A percentile compares a stretch with the other conserved stretches of the same genome.
These are phyloP conservation scores for Jordanella pulchra DNA, from an alignment of 2,797 vertebrate genomes.

Conservation along the genomic window DNA sequence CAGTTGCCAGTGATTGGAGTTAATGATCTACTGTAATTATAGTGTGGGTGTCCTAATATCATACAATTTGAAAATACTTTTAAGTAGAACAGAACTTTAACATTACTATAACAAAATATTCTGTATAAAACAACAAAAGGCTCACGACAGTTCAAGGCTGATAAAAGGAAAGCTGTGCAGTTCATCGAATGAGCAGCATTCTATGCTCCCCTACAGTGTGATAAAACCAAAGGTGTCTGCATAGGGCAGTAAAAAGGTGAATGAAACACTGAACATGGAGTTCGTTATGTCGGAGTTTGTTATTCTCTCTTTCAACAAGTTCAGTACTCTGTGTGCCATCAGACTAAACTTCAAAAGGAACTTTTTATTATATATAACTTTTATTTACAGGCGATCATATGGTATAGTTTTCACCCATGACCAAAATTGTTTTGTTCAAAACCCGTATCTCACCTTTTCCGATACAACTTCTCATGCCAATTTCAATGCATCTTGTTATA, in stretches of 20 bases:
- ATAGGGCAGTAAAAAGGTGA: neutral
- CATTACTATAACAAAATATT: neutral
- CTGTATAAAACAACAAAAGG: neutral
- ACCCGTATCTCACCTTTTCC: neutral
- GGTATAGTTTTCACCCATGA: neutral
- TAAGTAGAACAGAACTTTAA: neutral
- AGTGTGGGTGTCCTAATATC: neutral
- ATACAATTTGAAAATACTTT: neutral
- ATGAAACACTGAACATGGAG: neutral
- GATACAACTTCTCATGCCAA: neutral
- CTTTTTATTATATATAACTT: too few species aligned
- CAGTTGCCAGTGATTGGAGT: neutral
- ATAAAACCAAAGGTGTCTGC: neutral
- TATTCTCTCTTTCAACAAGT: neutral
- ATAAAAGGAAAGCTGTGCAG: neutral
- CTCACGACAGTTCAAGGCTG: neutral
- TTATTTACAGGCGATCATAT: neutral
- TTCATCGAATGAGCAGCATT: constrained; percentile 1
- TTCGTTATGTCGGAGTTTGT: neutral
- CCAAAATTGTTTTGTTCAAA: neutral
- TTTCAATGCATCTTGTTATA: neutral
- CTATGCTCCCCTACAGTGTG: neutral
- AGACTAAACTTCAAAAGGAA: constrained; percentile 1
- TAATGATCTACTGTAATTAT: neutral
- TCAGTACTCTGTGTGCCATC: neutral